Conservation (phyloP, 2,113 vertebrate genomes). For the Sorex araneus region DNA sequence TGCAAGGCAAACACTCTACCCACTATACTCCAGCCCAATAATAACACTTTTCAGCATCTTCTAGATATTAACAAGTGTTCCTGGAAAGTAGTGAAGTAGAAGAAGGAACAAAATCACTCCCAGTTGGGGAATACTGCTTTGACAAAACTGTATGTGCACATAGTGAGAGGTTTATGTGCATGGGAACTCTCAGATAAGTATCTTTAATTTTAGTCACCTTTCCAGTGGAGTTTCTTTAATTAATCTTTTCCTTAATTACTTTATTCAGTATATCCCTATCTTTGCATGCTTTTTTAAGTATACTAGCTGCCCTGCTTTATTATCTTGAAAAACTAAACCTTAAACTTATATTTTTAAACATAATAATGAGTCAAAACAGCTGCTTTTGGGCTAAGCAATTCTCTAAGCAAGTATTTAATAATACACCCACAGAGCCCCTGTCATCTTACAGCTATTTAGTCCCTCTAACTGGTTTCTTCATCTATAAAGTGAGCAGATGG, state of each 20-base stretch:
- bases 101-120: not conserved
- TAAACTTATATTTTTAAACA: slow-evolving; percentile 36
- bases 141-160: not conserved
- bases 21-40: too few species aligned
- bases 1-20: too few species aligned
- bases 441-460: slow-evolving; percentile 25
- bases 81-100: not conserved
- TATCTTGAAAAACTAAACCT: slow-evolving; percentile 7
- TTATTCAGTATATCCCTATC: not conserved
- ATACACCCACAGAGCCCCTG: not conserved
- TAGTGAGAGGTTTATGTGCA: not conserved
- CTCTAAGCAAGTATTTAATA: slow-evolving; percentile 42
- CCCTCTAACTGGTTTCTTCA: not conserved
- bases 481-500: slow-evolving; percentile 16
- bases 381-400: slow-evolving; percentile 12
- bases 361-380: not conserved
- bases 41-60: not conserved
- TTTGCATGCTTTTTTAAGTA: not conserved
- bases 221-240: not conserved
- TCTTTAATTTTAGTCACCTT: not conserved
- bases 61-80: not conserved
- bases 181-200: not conserved
- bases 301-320: not conserved
- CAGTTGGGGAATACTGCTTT: not conserved
- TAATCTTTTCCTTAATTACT: not conserved